A percentile compares a stretch with the other conserved stretches of the same genome.
These are phyloP conservation scores for Minunthozetes semirufus DNA, from an alignment of 2,888 invertebrate genomes.

Conservation along the genomic window DNA sequence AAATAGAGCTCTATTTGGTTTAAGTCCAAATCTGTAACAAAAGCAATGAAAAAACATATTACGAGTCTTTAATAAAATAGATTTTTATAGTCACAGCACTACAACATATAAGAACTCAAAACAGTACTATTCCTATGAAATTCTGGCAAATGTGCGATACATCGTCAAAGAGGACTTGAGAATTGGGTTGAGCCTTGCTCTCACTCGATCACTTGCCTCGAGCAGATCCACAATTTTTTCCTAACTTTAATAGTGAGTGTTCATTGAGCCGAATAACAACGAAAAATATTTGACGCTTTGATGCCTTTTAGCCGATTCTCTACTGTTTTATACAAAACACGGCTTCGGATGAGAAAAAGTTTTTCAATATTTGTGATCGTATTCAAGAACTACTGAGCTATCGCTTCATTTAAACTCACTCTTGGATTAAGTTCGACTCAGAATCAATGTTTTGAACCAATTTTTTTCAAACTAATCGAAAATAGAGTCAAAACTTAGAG, in stretches of 20 bases:
- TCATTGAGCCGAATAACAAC: slow-evolving; percentile 26
- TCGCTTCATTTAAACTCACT: slow-evolving; percentile 19
- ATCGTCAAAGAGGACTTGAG: background rate
- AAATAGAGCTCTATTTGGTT: slow-evolving; percentile 8
- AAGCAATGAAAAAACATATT: slow-evolving; percentile 21
- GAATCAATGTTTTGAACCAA: background rate
- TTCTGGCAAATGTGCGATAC: background rate
- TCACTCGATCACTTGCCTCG: background rate
- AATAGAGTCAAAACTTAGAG: background rate
- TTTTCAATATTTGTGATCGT: slow-evolving; percentile 8
- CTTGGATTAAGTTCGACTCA: background rate
- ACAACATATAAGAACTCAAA: background rate
- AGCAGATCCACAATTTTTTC: slow-evolving; percentile 21
- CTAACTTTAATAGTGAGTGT: slow-evolving; percentile 25
- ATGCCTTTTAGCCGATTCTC: slow-evolving; percentile 16
- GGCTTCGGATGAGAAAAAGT: background rate
- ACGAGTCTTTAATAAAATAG: slow-evolving; percentile 23
- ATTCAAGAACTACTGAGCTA: slow-evolving; percentile 7
- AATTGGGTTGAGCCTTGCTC: background rate
- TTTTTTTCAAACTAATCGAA: background rate
- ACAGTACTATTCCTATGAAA: background rate
- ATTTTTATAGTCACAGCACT: slow-evolving; percentile 8
- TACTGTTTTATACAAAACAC: slow-evolving; percentile 3
- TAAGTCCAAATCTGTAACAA: slow-evolving; percentile 1
- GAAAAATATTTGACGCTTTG: slow-evolving; percentile 28